Percentiles rank a stretch among this genome's conserved stretches.
phyloP scores from a whole-genome alignment of 2,888 invertebrate species.

The Pseudococcus longispinus region DNA sequence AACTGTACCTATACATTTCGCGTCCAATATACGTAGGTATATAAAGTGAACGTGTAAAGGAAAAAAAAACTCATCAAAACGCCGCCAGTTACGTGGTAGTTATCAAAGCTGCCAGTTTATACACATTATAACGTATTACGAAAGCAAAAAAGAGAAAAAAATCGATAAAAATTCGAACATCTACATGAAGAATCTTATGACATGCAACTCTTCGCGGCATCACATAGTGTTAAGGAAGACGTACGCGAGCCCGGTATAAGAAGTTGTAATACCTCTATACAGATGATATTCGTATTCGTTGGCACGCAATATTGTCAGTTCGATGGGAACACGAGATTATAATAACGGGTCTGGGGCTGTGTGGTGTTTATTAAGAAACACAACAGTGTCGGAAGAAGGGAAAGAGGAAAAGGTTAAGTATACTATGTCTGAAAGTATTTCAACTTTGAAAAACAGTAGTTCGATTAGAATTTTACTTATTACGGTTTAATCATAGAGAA shows the following conservation, averaged over 20 bases:
- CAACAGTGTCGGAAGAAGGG: background rate
- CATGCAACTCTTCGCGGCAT: background rate
- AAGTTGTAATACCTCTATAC: background rate
- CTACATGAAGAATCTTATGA: conserved; percentile 27
- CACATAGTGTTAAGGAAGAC: background rate
- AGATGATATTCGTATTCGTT: conserved; percentile 30
- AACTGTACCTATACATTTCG: conserved; percentile 2
- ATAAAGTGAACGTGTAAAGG: background rate
- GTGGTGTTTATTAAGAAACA: conserved; percentile 25
- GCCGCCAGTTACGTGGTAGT: conserved; percentile 27
- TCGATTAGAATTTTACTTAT: background rate
- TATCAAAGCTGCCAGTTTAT: background rate
- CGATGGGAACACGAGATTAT: conserved; percentile 41
- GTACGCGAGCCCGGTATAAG: background rate
- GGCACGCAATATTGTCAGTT: conserved; percentile 41
- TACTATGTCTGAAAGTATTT: conserved; percentile 43
- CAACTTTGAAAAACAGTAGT: conserved; percentile 27
- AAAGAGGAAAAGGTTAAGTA: background rate
- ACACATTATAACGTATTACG: background rate
- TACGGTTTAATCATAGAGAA: conserved; percentile 26
- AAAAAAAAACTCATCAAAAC: conserved; percentile 14
- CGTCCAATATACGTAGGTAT: background rate
- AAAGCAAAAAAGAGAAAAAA: background rate
- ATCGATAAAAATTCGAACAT: conserved; percentile 42
- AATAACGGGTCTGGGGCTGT: conserved; percentile 21